Evolutionary conservation across 2,888 invertebrate genomes (phyloP), one percentile per base, ranked within the genome.

Genomic region (Drosophila lacicola): DNA sequence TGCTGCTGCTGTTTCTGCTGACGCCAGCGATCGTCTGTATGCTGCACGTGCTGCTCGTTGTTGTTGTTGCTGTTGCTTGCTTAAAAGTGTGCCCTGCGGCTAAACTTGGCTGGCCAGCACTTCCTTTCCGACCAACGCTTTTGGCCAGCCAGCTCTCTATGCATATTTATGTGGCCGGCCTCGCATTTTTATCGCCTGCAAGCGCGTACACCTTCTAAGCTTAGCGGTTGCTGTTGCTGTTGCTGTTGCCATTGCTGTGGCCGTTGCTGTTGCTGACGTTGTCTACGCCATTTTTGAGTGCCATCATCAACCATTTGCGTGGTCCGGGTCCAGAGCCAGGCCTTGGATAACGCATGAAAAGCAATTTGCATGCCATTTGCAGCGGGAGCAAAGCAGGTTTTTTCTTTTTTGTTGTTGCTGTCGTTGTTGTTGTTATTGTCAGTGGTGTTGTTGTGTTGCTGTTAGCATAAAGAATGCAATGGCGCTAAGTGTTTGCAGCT

Each of bases 291-390:
- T 84, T 84, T 84, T 84, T 88, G 83, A 84, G 88, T 83, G 83
- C 75, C 83, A 83, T 83, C 88, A 83, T 83, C 83, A 80, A 86
- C 83, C 88, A 88, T 82, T 82, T 74, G 69, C 70, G 49, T 67
- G 67, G 67, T 60, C 53, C 50, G 45, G 46, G 70, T 42, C 45
- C 74, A 46, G 56, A 63, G 50, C 36, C 61, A 34, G 56, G 51
- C 42, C 57, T 39, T 62, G 80, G 70, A 70, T 78, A 85, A 88
- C 82, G 84, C 88, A 89, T 85, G 81, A 89, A 86, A 86, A 86
- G 88, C 85, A 89, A 86, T 86, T 86, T 86, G 85, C 85, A 86
- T 86, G 85, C 88, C 89, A 86, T 88, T 85, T 85, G 70, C 85
- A 73, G 81, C 68, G 68, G 57, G 55, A 71, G 80, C 70, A 69